These are phyloP conservation scores for Brachionus plicatilis DNA, from an alignment of 1,140 invertebrate genomes.

Conservation along the genomic window DNA sequence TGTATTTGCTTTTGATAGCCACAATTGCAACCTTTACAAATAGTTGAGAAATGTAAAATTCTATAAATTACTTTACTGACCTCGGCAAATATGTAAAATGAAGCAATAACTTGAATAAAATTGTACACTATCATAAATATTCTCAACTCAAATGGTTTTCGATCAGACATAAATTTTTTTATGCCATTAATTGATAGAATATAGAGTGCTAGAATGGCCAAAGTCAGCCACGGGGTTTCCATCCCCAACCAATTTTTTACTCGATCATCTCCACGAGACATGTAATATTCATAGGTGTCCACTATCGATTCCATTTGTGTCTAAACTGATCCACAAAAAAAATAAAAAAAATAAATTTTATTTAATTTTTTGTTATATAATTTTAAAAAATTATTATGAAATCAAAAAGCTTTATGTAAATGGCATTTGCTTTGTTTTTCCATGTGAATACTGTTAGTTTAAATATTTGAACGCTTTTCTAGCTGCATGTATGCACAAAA, in stretches of 20 bases:
- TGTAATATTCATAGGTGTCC: neutral
- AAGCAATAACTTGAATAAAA: constrained; percentile 47
- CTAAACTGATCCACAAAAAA: neutral
- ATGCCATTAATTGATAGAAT: constrained; percentile 44
- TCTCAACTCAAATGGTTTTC: constrained; percentile 47
- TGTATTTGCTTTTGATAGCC: constrained; percentile 44
- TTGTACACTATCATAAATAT: constrained; percentile 49
- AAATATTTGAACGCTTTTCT: neutral
- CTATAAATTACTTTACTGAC: constrained; percentile 21
- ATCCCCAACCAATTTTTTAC: constrained; percentile 57
- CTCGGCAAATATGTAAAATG: constrained; percentile 47
- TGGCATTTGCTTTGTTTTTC: neutral
- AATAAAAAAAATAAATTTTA: too few relatives aligned
- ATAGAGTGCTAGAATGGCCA: constrained; percentile 42
- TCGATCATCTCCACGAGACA: constrained; percentile 49
- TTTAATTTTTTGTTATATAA: too few relatives aligned
- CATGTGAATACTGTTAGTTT: neutral
- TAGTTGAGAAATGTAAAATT: neutral
- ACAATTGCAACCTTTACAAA: constrained; percentile 45
- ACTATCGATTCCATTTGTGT: constrained; percentile 1
- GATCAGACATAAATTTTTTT: constrained; percentile 48
- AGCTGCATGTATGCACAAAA: neutral
- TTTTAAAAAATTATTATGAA: neutral
- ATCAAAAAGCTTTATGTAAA: neutral
- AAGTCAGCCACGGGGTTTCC: constrained; percentile 52